Conservation (phyloP, 2,888 invertebrate genomes). For the Nematopogon swammerdamellus region DNA sequence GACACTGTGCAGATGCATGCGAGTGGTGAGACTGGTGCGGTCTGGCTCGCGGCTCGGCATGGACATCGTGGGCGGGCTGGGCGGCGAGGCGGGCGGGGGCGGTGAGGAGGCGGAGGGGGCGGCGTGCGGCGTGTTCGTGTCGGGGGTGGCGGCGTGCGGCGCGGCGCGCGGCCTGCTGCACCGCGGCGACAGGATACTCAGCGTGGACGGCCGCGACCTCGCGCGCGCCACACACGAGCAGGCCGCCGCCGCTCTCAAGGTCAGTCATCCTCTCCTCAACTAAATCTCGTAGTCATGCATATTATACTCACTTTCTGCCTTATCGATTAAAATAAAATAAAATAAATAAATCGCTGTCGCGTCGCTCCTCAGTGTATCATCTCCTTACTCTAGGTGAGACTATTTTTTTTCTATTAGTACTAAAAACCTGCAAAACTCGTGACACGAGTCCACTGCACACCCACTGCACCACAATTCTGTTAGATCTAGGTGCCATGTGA, state of each 20-base stretch:
- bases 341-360: too few relatives aligned
- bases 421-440: too few relatives aligned
- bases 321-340: too few relatives aligned
- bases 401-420: too few relatives aligned
- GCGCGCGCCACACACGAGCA: conserved; percentile 73
- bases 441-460: too few relatives aligned
- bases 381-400: too few relatives aligned
- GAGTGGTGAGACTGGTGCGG: conserved; percentile 46
- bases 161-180: conserved; percentile 53
- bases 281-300: too few relatives aligned
- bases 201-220: conserved; percentile 72
- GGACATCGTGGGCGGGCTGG: conserved; percentile 50
- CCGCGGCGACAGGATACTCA: conserved; percentile 70
- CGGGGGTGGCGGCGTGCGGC: conserved; percentile 40
- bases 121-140: conserved; percentile 47
- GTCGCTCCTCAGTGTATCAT: too few relatives aligned
- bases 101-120: conserved; percentile 19
- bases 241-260: conserved; percentile 66
- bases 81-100: conserved; percentile 30
- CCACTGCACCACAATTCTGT: too few relatives aligned
- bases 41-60: conserved; percentile 49
- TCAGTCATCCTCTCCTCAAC: too few relatives aligned
- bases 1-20: conserved; percentile 34
- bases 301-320: too few relatives aligned
- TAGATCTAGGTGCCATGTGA: too few relatives aligned